Percentiles rank a stretch among this genome's conserved stretches.
These are phyloP conservation scores for Eledona agricola DNA, from an alignment of 2,888 invertebrate genomes.

Conservation along the genomic window DNA sequence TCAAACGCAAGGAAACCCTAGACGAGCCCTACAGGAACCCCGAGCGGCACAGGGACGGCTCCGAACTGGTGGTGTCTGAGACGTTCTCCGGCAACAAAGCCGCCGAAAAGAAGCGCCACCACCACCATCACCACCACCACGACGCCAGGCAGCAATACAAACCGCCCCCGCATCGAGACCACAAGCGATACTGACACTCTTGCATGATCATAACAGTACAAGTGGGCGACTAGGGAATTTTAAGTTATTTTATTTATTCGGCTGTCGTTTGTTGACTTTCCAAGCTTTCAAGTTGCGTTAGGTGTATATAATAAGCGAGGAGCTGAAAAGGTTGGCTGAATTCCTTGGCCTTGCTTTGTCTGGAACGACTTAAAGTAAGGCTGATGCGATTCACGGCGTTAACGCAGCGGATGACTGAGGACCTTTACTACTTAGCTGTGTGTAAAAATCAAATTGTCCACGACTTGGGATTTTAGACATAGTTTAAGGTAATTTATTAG, in stretches of 20 bases:
- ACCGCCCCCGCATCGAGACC: conserved; percentile 66
- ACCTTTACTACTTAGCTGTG: conserved; percentile 21
- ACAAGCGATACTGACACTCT: conserved; percentile 65
- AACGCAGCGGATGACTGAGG: conserved; percentile 40
- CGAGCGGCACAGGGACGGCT: conserved; percentile 69
- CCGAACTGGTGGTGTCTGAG: conserved; percentile 80
- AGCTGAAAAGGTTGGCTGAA: conserved; percentile 42
- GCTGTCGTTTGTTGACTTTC: conserved; percentile 17
- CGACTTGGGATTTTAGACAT: conserved; percentile 41
- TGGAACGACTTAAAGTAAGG: conserved; percentile 46
- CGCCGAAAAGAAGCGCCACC: conserved; percentile 73
- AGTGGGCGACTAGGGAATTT: conserved; percentile 53
- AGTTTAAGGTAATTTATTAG: conserved; percentile 40
- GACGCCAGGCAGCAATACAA: conserved; percentile 64
- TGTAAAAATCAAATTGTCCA: conserved; percentile 32
- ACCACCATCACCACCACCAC: conserved; percentile 81
- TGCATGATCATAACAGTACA: conserved; percentile 59
- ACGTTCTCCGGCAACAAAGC: conserved; percentile 50
- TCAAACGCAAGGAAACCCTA: conserved; percentile 75
- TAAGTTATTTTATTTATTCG: conserved; percentile 40
- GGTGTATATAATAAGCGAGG: conserved; percentile 17
- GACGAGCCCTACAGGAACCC: conserved; percentile 69
- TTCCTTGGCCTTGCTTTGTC: conserved; percentile 53
- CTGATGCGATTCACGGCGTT: conserved; percentile 52
- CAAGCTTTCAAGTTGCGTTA: conserved; percentile 12